A percentile compares a stretch with the other conserved stretches of the same genome.
Evolutionary conservation across 2,888 invertebrate species (phyloP).

Genomic region (Hipparchia semele): DNA sequence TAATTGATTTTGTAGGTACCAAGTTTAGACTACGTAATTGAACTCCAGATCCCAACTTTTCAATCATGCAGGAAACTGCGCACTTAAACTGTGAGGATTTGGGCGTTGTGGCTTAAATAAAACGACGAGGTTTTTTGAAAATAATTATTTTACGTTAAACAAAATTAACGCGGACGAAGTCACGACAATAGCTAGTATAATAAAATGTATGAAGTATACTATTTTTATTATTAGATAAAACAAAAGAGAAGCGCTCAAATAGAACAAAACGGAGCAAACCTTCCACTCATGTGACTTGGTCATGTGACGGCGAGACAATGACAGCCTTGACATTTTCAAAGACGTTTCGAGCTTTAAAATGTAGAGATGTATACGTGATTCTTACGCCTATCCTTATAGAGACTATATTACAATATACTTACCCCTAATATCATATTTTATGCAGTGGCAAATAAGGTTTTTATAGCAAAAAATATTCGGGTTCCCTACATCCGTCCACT

Average conservation of each 20-base stretch:
- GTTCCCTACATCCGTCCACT: conserved; percentile 10
- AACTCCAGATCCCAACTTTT: too few relatives aligned
- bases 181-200: too few relatives aligned
- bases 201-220: neutral
- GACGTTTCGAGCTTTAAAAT: conserved; percentile 45
- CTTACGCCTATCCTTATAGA: neutral
- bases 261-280: conserved; percentile 28
- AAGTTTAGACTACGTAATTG: too few relatives aligned
- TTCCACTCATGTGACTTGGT: conserved; percentile 51
- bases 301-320: conserved; percentile 48
- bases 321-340: conserved; percentile 59
- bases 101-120: too few relatives aligned
- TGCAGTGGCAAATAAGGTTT: too few relatives aligned
- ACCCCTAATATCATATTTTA: too few relatives aligned
- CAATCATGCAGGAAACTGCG: too few relatives aligned
- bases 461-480: neutral
- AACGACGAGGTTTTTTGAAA: too few relatives aligned
- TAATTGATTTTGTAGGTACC: too few relatives aligned
- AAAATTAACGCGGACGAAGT: too few relatives aligned
- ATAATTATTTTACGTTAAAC: too few relatives aligned
- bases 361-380: conserved; percentile 5
- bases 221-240: neutral
- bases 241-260: conserved; percentile 10
- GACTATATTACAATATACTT: neutral
- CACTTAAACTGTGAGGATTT: too few relatives aligned